Base-by-base conservation (phyloP, 1,140 invertebrate species). In the Caerostris darwini region DNA sequence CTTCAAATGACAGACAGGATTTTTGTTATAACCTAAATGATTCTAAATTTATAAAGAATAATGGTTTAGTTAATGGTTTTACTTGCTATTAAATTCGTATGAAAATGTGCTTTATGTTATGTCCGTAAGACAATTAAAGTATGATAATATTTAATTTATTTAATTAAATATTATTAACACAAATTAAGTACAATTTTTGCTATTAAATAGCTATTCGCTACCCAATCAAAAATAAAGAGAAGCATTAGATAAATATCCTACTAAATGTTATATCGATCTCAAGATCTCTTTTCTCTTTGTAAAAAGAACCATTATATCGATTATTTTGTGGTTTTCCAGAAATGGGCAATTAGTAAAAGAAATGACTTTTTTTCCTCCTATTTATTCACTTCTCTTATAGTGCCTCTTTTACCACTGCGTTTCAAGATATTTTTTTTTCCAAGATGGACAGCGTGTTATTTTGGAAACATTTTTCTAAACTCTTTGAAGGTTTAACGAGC, bases 291-390 rank as follows among this genome's bases (percentile, higher is more conserved):
- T 34, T 34, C 17, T 17, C 56, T 58, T 83, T 57, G 56, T 34
- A 58, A 77, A 77, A 77, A 77, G 57, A 58, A 34, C 82, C 54
- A 58, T 83, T 58, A n/a, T 19, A 83, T 83, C 82, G 82, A 83
- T 83, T 83, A 83, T 83, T 57, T 83, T 56, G 82, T 57, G 82
- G 82, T 83, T 83, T 58, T 57, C 56, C 54, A 83, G 82, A 57
- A 83, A 83, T 83, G 82, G 82, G 82, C 82, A 83, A 83, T 83
- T 83, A 83, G 82, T 83, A 54, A 83, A 83, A 83, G 57, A 83
- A 83, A 83, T 83, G 82, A 58, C 54, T 83, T 83, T 83, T 83
- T 83, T 57, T 34, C 34, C 82, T 58, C 57, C 56, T 83, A 58
- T 83, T 83, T 83, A 57, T 83, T 83, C 56, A 83, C 53, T 58